Evolutionary conservation across 2,797 vertebrate genomes (phyloP), one percentile per base, ranked within the genome.

Genomic region (Bovichtus variegatus): DNA sequence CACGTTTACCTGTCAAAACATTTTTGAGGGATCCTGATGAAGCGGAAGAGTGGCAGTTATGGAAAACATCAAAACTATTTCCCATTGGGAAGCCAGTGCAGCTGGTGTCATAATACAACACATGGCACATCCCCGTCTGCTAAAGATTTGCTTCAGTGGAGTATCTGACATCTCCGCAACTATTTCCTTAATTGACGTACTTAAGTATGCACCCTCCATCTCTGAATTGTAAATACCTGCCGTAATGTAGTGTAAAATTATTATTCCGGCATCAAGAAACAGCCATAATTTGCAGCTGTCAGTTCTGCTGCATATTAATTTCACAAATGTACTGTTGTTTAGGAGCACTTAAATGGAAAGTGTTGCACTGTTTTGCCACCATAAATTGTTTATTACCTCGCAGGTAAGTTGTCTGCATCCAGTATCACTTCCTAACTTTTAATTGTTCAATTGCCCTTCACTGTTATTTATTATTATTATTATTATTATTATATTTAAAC

Each of bases 181-280:
- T 87, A 90, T 80, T 89, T 90, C 65, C 83, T 93, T 94, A 95
- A 95, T 95, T 95, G 93, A 93, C 77, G 82, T 85, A 87, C 85
- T 93, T 93, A 94, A 93, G 88, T 84, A 88, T 78, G 89, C 90
- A 87, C 73, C 90, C 82, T 65, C 82, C 86, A 59, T 87, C 78
- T 86, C 85, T 81, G 87, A 84, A 87, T 92, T 81, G 87, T 88
- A 89, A 87, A 85, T 93, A 92, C 87, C 88, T 90, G 83, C 90
- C 55, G 88, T 95, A 93, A 94, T 94, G 91, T 93, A 82, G 91
- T 93, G 91, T 94, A 91, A 91, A 93, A 93, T 93, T 85, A 88
- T 91, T 86, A 90, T 89, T 85, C 87, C 60, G 5, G 69, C 83
- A 89, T 89, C 78, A 81, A 87, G 85, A 88, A 90, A 85, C 82